Evolutionary conservation across 2,797 vertebrate species (phyloP), one percentile per base, ranked within the genome.

Genomic region (Synanceia verrucosa): DNA sequence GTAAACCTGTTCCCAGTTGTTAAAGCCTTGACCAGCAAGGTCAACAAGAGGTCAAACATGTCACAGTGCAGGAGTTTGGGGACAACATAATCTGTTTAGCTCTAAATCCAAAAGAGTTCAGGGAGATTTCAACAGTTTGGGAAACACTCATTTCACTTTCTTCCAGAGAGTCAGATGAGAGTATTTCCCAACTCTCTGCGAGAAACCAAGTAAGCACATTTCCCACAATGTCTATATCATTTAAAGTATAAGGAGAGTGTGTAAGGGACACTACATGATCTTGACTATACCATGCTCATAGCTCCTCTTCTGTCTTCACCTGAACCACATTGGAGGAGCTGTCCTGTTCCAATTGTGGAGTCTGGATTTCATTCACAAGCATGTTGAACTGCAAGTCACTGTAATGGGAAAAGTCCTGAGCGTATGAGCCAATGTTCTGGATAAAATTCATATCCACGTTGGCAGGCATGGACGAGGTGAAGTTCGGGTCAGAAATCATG

Each of bases 321-420:
- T 87, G 88, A 4, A 84, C 58, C 58, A 37, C 7, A 37, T 52
- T 64, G n/a, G 65, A 31, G 7, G 64, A 7, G 67, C 56, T 29
- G 9, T 86, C 91, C 79, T 78, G 89, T n/a, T 93, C 91, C 4
- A 68, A 2, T 71, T 72, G 81, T 2, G 48, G 36, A 34, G 43
- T 76, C 57, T 93, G 92, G 70, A 6, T 92, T 79, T 92, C 93
- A 1, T 79, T 92, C 65, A 93, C 85, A 0, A 94, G 87, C 85
- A 83, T 91, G 83, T 78, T 93, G 73, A 94, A 93, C 68, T 92
- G 90, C 28, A 87, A 9, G 63, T 95, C 94, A 9, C 68, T 89
- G 63, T 86, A 92, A 34, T 87, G 83, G 14, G 89, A 39, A 59
- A 93, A 82, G 86, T 94, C 91, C 77, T 81, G 86, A 3, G 23